phyloP scores from a whole-genome alignment of 2,113 vertebrate genomes.

The Pachycephala philippinensis region DNA sequence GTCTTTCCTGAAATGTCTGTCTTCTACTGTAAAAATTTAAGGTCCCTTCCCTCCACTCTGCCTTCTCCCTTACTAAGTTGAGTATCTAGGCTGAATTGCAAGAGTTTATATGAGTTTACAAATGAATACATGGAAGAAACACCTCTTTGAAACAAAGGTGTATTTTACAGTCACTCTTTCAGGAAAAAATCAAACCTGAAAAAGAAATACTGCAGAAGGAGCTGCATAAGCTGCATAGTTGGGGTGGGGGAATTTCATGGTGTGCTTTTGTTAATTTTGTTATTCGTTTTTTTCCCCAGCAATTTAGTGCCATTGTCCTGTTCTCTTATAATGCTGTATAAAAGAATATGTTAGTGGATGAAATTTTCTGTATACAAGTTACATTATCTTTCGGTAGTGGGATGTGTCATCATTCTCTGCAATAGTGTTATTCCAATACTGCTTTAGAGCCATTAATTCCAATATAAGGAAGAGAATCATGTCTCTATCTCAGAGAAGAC shows the following conservation, averaged over 20 bases:
- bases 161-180: background rate
- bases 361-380: background rate
- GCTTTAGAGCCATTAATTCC: background rate
- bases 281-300: background rate
- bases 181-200: background rate
- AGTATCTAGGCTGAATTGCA: background rate
- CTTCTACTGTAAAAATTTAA: background rate
- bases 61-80: background rate
- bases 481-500: background rate
- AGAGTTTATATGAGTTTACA: background rate
- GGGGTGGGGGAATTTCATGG: fast-evolving
- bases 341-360: background rate
- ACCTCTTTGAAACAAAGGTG: background rate
- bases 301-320: background rate
- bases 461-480: background rate
- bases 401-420: background rate
- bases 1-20: background rate
- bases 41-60: background rate
- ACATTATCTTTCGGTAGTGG: background rate
- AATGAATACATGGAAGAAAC: background rate
- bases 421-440: background rate
- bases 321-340: background rate
- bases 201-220: background rate
- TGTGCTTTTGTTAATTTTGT: background rate
- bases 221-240: background rate